phyloP scores from a whole-genome alignment of 2,113 vertebrate genomes.

The Aptenodytes patagonicus region DNA sequence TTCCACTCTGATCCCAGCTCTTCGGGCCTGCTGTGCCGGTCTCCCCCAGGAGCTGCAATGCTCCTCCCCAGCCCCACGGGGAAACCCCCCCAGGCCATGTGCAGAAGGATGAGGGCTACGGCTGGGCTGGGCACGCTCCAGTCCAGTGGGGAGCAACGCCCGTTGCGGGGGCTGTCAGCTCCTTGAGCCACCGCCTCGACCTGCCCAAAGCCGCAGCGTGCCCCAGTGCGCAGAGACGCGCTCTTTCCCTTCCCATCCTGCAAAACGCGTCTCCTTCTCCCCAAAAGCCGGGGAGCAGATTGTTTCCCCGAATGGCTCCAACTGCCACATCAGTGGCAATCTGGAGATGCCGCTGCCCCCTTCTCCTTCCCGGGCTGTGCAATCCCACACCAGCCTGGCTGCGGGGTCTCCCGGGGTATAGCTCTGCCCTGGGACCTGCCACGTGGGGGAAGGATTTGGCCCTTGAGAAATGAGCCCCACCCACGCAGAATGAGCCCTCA shows the following conservation, averaged over 20 bases:
- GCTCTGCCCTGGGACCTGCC: background rate
- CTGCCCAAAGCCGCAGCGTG: background rate
- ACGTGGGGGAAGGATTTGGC: fast-evolving
- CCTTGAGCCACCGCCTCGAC: background rate
- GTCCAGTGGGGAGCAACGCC: fast-evolving
- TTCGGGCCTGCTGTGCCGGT: fast-evolving
- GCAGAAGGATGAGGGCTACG: background rate
- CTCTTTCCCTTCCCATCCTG: background rate
- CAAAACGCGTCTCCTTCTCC: background rate
- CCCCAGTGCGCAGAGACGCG: fast-evolving
- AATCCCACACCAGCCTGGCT: background rate
- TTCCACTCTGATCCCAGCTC: background rate
- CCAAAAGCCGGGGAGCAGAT: background rate
- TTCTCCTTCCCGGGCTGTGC: background rate
- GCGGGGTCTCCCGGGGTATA: background rate
- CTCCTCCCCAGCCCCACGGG: background rate
- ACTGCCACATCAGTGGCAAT: background rate
- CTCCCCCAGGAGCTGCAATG: background rate
- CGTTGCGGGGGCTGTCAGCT: background rate
- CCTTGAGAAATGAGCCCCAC: background rate
- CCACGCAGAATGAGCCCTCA: background rate
- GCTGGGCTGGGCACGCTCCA: background rate
- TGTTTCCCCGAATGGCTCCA: background rate
- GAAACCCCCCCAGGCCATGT: background rate
- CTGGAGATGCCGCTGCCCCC: background rate